Percentiles rank a stretch among this genome's conserved stretches.
Conservation (phyloP, 35 echinoderm and acorn worm species). For the Heliocidaris erythrogramma region DNA sequence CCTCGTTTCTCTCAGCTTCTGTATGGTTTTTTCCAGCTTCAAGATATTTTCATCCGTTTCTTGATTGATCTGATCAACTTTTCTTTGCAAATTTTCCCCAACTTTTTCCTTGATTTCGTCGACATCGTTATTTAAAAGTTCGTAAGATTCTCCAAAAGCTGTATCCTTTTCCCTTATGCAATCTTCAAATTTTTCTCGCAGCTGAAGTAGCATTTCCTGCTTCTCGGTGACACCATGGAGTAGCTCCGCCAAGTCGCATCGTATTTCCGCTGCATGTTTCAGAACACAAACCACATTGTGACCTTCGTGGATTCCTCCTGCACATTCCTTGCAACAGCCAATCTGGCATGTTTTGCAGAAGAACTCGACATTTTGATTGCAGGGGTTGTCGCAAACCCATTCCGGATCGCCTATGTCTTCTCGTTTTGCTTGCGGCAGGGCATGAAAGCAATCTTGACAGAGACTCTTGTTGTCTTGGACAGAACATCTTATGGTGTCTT, state of each 20-base stretch:
- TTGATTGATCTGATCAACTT: background rate
- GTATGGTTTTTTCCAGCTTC: background rate
- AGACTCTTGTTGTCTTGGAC: background rate
- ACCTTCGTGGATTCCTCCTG: background rate
- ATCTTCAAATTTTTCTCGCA: background rate
- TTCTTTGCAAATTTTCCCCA: background rate
- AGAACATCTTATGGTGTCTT: background rate
- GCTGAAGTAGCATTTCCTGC: background rate
- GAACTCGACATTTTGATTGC: background rate
- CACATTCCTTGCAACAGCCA: background rate
- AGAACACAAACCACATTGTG: background rate
- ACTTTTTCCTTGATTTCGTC: background rate
- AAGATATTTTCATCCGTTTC: too few species aligned
- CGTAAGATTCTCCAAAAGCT: background rate
- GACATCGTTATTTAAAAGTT: background rate
- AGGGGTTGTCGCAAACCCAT: background rate
- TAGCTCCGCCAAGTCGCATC: background rate
- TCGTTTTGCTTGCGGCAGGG: too few species aligned
- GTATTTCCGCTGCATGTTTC: background rate
- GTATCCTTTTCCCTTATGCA: background rate
- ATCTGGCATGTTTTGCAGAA: background rate
- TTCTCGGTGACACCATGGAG: background rate
- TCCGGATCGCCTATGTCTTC: too few species aligned
- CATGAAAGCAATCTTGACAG: too few species aligned
- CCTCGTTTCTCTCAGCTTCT: background rate